Evolutionary conservation across 2,888 invertebrate genomes (phyloP), one percentile per base, ranked within the genome.

Genomic region (Lacanobia oleracea): DNA sequence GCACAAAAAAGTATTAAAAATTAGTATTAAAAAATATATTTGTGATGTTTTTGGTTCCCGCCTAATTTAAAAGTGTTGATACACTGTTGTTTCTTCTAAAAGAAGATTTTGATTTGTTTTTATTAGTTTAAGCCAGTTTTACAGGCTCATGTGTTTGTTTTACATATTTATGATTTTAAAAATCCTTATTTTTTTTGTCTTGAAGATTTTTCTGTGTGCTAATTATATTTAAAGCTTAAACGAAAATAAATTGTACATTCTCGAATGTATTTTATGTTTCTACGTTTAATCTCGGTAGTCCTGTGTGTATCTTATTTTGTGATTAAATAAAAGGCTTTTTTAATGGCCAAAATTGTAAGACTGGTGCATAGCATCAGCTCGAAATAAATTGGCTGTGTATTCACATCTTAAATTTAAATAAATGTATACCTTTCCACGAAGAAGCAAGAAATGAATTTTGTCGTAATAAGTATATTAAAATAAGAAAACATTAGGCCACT

Each of bases 1-100:
- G 12, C 2, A 5, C 18, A 51, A 23, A 23, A 2, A 45, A 66
- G 4, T 59, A 59, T 67, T 27, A 53, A 48, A 57, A 60, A 60
- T 27, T 40, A 53, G 37, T 9, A 40, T 53, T 53, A 73, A 53
- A 51, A 37, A 53, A 10, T 27, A 27, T 27, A n/a, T 0, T 43
- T 66, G 59, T 59, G 66, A 59, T 73, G 23, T 18, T 66, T 54
- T 73, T 37, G 45, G 33, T 72, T 53, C 59, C 51, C 51, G 53
- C 18, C 53, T 45, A 12, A 18, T 66, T 72, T 4, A 40, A 59
- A 65, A 53, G 8, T n/a, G 23, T 65, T 50, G 14, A 3, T 63
- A 23, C n/a, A 54, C 53, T n/a, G 18, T 65, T 65, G 16, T 54
- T 50, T 51, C 64, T 72, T 64, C 18, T 48, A 43, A 59, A 73